These are phyloP conservation scores for Platynereis dumerilii DNA, from an alignment of 2,888 invertebrate genomes.

Conservation along the genomic window DNA sequence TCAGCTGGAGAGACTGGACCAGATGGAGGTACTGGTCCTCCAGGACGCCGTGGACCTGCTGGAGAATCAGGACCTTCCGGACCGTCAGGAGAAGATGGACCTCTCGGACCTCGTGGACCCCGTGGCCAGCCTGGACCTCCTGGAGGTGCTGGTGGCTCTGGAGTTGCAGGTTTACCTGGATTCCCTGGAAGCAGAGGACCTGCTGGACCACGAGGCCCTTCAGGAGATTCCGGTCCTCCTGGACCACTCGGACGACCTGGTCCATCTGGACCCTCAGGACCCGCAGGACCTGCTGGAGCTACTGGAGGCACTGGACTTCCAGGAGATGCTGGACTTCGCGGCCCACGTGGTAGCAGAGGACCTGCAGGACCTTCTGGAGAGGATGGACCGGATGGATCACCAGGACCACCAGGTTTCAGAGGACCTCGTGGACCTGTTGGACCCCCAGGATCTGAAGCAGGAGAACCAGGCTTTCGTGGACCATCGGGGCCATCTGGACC, in stretches of 20 bases:
- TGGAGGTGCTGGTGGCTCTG: constrained; percentile 20
- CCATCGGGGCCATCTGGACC: background rate
- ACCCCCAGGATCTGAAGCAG: background rate
- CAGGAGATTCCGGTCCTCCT: constrained; percentile 18
- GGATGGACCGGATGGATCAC: constrained; percentile 15
- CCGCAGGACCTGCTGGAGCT: constrained; percentile 24
- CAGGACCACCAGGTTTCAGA: constrained; percentile 20
- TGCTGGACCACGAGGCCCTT: background rate
- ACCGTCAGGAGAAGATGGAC: constrained; percentile 37
- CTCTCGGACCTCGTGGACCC: constrained; percentile 14
- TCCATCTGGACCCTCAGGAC: constrained; percentile 26
- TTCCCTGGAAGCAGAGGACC: background rate
- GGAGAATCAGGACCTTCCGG: constrained; percentile 31
- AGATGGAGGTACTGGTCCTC: constrained; percentile 19
- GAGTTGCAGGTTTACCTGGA: background rate
- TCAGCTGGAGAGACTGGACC: constrained; percentile 20
- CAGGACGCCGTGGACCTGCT: constrained; percentile 25
- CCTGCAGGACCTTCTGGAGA: constrained; percentile 17
- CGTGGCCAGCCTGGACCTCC: constrained; percentile 6
- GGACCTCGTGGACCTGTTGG: constrained; percentile 17
- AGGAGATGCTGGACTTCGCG: constrained; percentile 27
- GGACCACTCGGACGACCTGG: constrained; percentile 22
- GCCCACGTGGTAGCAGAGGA: constrained; percentile 26
- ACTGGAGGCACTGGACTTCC: constrained; percentile 1
- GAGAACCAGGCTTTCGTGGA: background rate